Percentiles rank a stretch among this genome's conserved stretches.
These are phyloP conservation scores for Eriocheir sinensis DNA, from an alignment of 1,140 invertebrate species.

Conservation along the genomic window DNA sequence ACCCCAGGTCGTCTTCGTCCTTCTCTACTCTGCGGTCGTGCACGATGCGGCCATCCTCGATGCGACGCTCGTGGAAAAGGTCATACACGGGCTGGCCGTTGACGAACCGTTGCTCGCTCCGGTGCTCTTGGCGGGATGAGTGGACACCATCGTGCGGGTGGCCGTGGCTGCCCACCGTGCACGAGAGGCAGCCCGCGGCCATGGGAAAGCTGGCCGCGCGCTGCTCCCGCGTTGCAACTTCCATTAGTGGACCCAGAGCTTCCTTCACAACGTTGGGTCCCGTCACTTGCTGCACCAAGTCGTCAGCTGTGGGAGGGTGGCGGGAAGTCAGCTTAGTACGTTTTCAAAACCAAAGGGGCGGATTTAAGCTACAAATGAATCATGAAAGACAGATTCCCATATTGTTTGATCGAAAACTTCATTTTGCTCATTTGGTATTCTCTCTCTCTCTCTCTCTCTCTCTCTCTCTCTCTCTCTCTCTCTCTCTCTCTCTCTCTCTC, in stretches of 20 bases:
- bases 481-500: too few species aligned
- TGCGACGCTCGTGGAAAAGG: constrained; percentile 69
- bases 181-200: constrained; percentile 46
- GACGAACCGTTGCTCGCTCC: constrained; percentile 71
- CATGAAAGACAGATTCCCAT: too few species aligned
- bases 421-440: too few species aligned
- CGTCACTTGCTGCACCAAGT: constrained; percentile 66
- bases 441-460: too few species aligned
- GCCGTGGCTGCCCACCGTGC: constrained; percentile 34
- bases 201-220: constrained; percentile 31
- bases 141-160: neutral
- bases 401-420: too few species aligned
- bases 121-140: constrained; percentile 70
- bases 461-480: too few species aligned
- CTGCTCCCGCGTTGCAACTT: constrained; percentile 42
- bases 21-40: constrained; percentile 72
- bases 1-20: constrained; percentile 56
- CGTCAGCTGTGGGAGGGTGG: constrained; percentile 36
- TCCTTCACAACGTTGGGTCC: constrained; percentile 57
- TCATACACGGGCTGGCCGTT: constrained; percentile 77
- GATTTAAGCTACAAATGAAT: too few species aligned
- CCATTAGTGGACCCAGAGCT: constrained; percentile 56
- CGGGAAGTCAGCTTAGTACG: neutral
- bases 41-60: constrained; percentile 72
- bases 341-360: too few species aligned